Conservation (phyloP, 2,113 vertebrate genomes). For the Pelecanoides urinatrix region DNA sequence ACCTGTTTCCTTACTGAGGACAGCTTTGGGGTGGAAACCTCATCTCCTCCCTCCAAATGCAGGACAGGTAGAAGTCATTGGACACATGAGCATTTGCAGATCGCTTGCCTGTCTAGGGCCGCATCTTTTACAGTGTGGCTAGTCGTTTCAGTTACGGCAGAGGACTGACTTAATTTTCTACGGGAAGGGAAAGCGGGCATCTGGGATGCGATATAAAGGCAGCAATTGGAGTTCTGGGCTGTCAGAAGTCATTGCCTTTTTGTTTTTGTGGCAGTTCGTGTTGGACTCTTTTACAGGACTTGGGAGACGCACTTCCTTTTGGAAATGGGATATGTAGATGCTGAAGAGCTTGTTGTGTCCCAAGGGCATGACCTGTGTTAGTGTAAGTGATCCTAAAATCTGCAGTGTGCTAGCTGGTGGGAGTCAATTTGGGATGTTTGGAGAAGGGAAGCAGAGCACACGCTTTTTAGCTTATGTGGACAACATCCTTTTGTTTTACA, state of each 20-base stretch:
- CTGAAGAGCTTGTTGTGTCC: not conserved
- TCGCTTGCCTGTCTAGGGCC: not conserved
- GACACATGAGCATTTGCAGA: not conserved
- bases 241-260: not conserved
- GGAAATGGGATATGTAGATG: not conserved
- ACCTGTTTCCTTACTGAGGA: not conserved
- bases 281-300: not conserved
- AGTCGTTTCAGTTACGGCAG: not conserved
- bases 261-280: not conserved
- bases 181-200: not conserved
- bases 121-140: not conserved
- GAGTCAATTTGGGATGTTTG: not conserved
- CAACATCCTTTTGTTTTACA: not conserved
- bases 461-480: not conserved
- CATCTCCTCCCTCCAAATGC: not conserved
- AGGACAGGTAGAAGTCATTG: not conserved
- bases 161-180: not conserved
- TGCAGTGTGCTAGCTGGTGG: not conserved
- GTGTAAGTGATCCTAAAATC: not conserved
- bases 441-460: not conserved
- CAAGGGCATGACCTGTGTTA: not conserved
- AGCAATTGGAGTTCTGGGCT: not conserved
- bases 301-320: not conserved
- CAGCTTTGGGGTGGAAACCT: not conserved
- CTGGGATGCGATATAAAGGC: not conserved